phyloP scores from a whole-genome alignment of 2,113 vertebrate genomes.

The Xyliphius kryptos region DNA sequence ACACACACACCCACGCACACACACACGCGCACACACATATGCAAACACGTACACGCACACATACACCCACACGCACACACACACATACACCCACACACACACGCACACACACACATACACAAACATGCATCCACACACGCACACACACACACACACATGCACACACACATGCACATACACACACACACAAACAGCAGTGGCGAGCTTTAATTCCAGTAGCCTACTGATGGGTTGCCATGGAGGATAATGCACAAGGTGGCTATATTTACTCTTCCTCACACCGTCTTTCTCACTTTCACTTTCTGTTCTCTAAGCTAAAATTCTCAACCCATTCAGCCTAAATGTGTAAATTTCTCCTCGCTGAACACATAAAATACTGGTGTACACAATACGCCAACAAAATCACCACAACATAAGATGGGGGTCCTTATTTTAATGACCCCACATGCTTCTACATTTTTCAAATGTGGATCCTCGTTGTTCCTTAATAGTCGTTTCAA shows the following conservation, averaged over 20 bases:
- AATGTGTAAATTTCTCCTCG: too few relatives aligned
- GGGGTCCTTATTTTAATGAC: too few relatives aligned
- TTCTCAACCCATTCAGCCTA: too few relatives aligned
- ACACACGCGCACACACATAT: conserved; percentile 6
- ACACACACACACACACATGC: too few relatives aligned
- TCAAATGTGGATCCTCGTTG: too few relatives aligned
- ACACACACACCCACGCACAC: conserved; percentile 21
- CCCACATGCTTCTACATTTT: too few relatives aligned
- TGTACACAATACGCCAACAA: too few relatives aligned
- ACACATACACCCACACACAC: conserved; percentile 5
- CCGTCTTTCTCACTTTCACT: conserved; percentile 1
- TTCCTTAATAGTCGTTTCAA: too few relatives aligned
- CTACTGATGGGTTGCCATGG: conserved; percentile 62
- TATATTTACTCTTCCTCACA: conserved; percentile 13
- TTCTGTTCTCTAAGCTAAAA: conserved; percentile 20
- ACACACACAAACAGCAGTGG: conserved; percentile 7
- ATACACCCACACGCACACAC: conserved; percentile 18
- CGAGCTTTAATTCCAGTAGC: conserved; percentile 23
- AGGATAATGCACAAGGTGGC: conserved; percentile 56
- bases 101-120: conserved; percentile 19
- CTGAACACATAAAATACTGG: too few relatives aligned
- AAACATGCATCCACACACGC: neutral
- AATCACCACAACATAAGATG: too few relatives aligned
- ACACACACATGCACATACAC: too few relatives aligned
- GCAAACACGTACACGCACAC: neutral